Conservation (phyloP, 2,888 invertebrate species). For the Drosophila niveifrons region DNA sequence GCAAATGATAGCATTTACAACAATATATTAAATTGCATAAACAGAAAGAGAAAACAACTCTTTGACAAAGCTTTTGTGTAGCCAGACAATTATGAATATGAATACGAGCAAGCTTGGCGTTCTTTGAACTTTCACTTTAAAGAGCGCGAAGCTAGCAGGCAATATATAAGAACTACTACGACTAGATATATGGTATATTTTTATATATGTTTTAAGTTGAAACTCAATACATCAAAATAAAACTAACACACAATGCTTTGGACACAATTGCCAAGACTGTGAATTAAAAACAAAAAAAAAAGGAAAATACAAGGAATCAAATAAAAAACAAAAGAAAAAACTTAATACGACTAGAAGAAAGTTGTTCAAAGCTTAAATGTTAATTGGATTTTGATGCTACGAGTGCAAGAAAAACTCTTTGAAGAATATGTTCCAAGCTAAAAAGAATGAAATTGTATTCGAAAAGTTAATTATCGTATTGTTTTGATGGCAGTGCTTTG, state of each 20-base stretch:
- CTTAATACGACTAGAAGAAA: slow-evolving; percentile 6
- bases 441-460: background rate
- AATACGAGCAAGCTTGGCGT: slow-evolving; percentile 28
- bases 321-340: background rate
- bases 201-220: slow-evolving; percentile 71
- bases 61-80: slow-evolving; percentile 63
- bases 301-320: slow-evolving; percentile 44
- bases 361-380: slow-evolving; percentile 42
- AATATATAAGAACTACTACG: slow-evolving; percentile 36
- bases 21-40: slow-evolving; percentile 41
- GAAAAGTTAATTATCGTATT: slow-evolving; percentile 14
- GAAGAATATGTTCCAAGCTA: background rate
- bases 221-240: slow-evolving; percentile 32
- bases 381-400: slow-evolving; percentile 9
- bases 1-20: slow-evolving; percentile 69
- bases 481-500: slow-evolving; percentile 22
- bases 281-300: slow-evolving; percentile 17
- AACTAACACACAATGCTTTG: slow-evolving; percentile 46
- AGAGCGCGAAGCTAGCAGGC: slow-evolving; percentile 25
- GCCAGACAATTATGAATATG: slow-evolving; percentile 35
- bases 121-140: slow-evolving; percentile 26
- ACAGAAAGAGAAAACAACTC: slow-evolving; percentile 8
- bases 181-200: slow-evolving; percentile 49
- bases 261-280: slow-evolving; percentile 52
- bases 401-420: background rate